Evolutionary conservation across 2,888 invertebrate species (phyloP).

Genomic region (Caenorhabditis sp.): DNA sequence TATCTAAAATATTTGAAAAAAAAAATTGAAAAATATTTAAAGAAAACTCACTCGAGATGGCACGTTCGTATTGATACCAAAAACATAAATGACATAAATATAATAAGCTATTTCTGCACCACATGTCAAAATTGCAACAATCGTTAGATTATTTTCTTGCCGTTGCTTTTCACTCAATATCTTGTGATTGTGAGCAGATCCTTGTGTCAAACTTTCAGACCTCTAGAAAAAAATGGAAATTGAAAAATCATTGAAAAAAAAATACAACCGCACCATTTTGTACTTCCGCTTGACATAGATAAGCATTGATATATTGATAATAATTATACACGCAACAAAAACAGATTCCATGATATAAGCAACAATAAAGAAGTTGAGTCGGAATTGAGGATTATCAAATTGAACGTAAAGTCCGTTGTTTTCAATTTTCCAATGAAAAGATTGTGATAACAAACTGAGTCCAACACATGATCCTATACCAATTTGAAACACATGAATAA

Average conservation of each 20-base stretch:
- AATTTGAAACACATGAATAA: constrained; percentile 37
- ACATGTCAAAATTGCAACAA: constrained; percentile 44
- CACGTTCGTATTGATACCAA: constrained; percentile 47
- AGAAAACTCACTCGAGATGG: constrained; percentile 31
- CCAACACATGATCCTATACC: constrained; percentile 35
- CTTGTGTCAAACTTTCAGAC: constrained; percentile 8
- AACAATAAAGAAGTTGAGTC: constrained; percentile 35
- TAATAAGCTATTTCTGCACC: constrained; percentile 47
- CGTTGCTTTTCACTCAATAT: constrained; percentile 47
- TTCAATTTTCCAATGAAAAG: constrained; percentile 46
- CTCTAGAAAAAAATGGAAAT: constrained; percentile 11
- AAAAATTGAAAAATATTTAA: not conserved
- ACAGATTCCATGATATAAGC: constrained; percentile 43
- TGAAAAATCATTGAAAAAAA: not conserved
- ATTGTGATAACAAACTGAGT: constrained; percentile 26
- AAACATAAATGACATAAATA: constrained; percentile 43
- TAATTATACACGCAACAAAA: constrained; percentile 36
- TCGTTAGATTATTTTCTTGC: constrained; percentile 45
- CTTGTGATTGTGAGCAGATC: constrained; percentile 33
- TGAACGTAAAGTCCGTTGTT: constrained; percentile 43
- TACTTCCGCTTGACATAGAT: constrained; percentile 40
- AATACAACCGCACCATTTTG: constrained; percentile 19
- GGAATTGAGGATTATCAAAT: constrained; percentile 36
- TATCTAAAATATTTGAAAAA: constrained; percentile 26
- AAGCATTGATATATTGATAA: constrained; percentile 44